Base-by-base conservation (phyloP, 2,888 invertebrate genomes). In the Darwinula stevensoni region DNA sequence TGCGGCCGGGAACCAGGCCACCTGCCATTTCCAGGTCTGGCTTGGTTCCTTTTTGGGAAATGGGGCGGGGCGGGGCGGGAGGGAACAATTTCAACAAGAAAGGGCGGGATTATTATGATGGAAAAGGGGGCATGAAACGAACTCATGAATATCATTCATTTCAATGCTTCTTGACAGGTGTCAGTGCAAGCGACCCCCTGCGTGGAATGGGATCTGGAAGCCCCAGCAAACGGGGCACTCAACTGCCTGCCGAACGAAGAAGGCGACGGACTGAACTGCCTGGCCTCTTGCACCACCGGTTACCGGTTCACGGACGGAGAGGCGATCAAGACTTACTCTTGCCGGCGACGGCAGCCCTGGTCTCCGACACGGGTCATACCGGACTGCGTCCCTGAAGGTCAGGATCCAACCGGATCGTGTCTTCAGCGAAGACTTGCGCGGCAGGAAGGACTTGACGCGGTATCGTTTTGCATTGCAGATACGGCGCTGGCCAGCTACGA, bases 401-500 rank as follows among this genome's bases (percentile, higher is more conserved):
- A 49, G 56, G 27, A 14, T 15, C 4, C n/a, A 27, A 30, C 31
- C 18, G 28, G 26, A 33, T 6, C n/a, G n/a, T n/a, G n/a, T n/a
- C n/a, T n/a, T n/a, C n/a, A n/a, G n/a, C n/a, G n/a, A n/a, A n/a
- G n/a, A n/a, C n/a, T n/a, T n/a, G n/a, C n/a, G n/a, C n/a, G n/a
- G n/a, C n/a, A n/a, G n/a, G n/a, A n/a, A n/a, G n/a, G n/a, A n/a
- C n/a, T n/a, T n/a, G n/a, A n/a, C n/a, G n/a, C n/a, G n/a, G n/a
- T n/a, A n/a, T n/a, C n/a, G n/a, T n/a, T n/a, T n/a, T n/a, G n/a
- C n/a, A n/a, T n/a, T 27, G 40, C 43, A 68, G 72, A 82, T 50
- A 84, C 82, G 12, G 76, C 82, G 48, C 78, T 82, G 58, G 84
- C 84, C n/a, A 72, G 76, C 38, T 84, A 84, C 43, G 80, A 84